phyloP scores from a whole-genome alignment of 2,888 invertebrate species.

The Cecidostiba fungosa region DNA sequence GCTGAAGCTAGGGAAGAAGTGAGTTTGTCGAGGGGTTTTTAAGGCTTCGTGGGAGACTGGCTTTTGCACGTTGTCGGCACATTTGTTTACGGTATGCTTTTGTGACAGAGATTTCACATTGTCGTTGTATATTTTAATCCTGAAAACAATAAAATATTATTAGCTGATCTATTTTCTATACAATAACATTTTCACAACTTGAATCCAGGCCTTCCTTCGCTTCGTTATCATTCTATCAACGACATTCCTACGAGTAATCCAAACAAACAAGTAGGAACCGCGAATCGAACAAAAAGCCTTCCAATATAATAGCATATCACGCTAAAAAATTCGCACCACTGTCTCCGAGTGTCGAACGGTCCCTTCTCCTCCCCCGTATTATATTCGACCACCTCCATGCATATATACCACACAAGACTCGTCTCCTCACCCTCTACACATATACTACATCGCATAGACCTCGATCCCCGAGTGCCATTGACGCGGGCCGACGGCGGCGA shows the following conservation, averaged over 20 bases:
- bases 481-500: slow-evolving; percentile 18
- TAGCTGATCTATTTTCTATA: no score
- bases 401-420: background rate
- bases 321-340: background rate
- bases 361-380: background rate
- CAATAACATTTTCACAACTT: no score
- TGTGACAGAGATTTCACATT: no score
- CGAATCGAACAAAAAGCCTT: background rate
- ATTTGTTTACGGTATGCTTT: background rate
- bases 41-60: background rate
- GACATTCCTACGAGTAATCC: background rate
- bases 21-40: background rate
- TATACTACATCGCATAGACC: background rate
- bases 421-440: no score
- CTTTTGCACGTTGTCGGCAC: background rate
- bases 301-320: no score
- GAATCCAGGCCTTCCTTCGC: no score
- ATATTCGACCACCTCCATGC: background rate
- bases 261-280: background rate
- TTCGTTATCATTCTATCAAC: background rate
- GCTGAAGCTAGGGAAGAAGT: background rate
- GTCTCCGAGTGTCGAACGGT: background rate
- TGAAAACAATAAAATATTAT: no score
- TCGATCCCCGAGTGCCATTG: slow-evolving; percentile 52
- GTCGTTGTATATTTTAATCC: no score